Evolutionary conservation across 1,140 invertebrate species (phyloP), one percentile per base, ranked within the genome.

Genomic region (Papilio dardanus): DNA sequence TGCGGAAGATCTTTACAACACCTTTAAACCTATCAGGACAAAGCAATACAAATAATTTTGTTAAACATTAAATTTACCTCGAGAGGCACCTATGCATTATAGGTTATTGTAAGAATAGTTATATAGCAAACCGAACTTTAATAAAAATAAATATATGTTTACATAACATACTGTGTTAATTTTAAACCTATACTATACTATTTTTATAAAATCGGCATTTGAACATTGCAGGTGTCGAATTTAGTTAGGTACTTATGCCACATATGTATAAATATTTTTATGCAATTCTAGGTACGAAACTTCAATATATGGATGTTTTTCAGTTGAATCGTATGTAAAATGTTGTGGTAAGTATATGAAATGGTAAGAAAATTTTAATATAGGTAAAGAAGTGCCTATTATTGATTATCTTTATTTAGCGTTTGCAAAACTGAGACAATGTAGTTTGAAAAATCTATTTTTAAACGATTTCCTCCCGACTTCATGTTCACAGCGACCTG

Each of bases 381-480:
- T 28, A 21, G 50, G 54, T 19, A 67, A 76, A 75, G 74, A 54
- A n/a, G 30, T 73, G 58, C 71, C 42, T 65, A 40, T 74, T 58
- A 68, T 73, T 73, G 78, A 71, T 16, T 77, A 33, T 81, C 79
- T 88, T 85, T 87, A 85, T 91, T 91, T 79, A 91, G 76, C 65
- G 85, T 78, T 78, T 92, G 91, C 35, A 96, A 89, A 71, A 96
- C 84, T 28, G 94, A 94, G 37, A 93, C 90, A 30, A 96, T 82
- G 88, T 94, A 97, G 50, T 94, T 94, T 50, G 94, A 95, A 89
- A 97, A 97, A 83, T 96, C 95, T 40, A 94, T 90, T 88, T 95
- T 94, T 35, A 97, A 91, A 69, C 94, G 93, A 79, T 95, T 95
- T 31, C 94, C 94, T 83, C 95, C 95, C 16, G 95, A 94, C 79